Evolutionary conservation across 2,797 vertebrate genomes (phyloP).

Genomic region (Oreortyx pictus): DNA sequence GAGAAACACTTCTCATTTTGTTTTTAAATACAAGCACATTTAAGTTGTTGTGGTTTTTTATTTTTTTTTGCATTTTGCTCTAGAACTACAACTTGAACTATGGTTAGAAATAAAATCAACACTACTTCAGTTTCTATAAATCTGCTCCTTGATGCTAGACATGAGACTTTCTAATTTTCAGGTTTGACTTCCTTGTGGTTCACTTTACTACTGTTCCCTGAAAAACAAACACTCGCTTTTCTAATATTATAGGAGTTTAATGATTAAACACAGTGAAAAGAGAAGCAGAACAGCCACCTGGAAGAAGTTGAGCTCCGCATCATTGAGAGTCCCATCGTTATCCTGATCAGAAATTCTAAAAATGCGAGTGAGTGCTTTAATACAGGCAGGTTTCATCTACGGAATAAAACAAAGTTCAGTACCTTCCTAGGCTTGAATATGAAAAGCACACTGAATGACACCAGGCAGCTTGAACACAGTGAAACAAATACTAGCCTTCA

Average conservation of each 20-base stretch:
- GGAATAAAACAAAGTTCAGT: slow-evolving; percentile 35
- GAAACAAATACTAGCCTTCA: neutral
- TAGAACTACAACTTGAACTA: neutral
- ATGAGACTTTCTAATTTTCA: neutral
- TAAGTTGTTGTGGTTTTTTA: neutral
- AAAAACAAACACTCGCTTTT: neutral
- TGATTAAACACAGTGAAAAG: neutral
- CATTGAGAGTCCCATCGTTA: slow-evolving; percentile 94
- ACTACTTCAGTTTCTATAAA: neutral
- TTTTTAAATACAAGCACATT: neutral
- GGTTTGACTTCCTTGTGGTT: neutral
- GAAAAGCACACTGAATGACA: neutral
- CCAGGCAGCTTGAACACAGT: neutral
- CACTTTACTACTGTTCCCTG: neutral
- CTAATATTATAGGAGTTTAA: neutral
- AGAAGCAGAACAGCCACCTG: slow-evolving; percentile 81
- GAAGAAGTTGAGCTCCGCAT: slow-evolving; percentile 95
- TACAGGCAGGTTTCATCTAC: slow-evolving; percentile 93
- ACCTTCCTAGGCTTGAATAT: neutral
- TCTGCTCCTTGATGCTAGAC: neutral
- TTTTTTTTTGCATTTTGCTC: neutral
- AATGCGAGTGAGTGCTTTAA: slow-evolving; percentile 93
- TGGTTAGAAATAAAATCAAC: neutral
- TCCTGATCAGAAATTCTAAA: slow-evolving; percentile 96
- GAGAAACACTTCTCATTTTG: neutral